phyloP scores from a whole-genome alignment of 2,113 vertebrate genomes.

The Danio rerio region GRCz12tu NC_133183.1:44185001-44185500 shows the following conservation, averaged over 20 bases:
- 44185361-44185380: conserved; percentile 95
- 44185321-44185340: conserved; percentile 98
- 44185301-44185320: conserved; percentile 98
- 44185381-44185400: conserved; percentile 99
- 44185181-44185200: background rate
- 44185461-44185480: background rate
- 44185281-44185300: conserved; percentile 96
- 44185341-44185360: conserved; percentile 97
- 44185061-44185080: no score
- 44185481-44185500: no score
- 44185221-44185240: background rate
- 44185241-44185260: background rate
- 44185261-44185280: conserved; percentile 68
- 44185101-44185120: no score
- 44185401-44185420: conserved; percentile 87
- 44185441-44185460: background rate
- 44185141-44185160: background rate
- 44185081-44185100: no score
- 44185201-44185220: background rate
- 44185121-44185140: background rate
- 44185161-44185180: background rate
- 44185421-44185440: background rate
- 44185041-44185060: no score
- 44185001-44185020: no score
- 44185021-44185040: no score